Evolutionary conservation across 2,888 invertebrate species (phyloP).

Genomic region (Lobophora halterata): DNA sequence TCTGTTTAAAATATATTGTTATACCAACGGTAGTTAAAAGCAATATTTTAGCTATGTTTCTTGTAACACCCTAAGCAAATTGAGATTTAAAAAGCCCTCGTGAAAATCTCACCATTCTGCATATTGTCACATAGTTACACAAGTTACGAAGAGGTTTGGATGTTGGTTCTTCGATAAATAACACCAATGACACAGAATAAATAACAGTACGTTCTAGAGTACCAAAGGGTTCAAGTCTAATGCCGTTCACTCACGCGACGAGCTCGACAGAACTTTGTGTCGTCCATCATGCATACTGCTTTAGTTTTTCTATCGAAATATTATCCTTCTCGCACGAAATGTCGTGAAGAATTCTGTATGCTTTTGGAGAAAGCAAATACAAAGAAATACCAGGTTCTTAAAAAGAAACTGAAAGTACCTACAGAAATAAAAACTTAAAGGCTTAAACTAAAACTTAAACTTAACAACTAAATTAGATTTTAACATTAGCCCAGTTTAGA

Average conservation of each 20-base stretch:
- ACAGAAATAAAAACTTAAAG: too few species aligned
- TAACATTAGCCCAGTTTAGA: too few species aligned
- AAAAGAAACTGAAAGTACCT: not conserved
- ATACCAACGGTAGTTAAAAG: too few species aligned
- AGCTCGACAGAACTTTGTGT: conserved; percentile 54
- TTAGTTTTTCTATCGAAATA: conserved; percentile 21
- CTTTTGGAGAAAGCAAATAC: conserved; percentile 3
- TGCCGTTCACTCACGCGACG: conserved; percentile 64
- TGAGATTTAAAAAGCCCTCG: conserved; percentile 18
- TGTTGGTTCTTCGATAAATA: conserved; percentile 65
- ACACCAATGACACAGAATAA: conserved; percentile 43
- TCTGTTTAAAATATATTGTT: too few species aligned
- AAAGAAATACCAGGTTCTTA: too few species aligned
- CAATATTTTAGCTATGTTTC: too few species aligned
- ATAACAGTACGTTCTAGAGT: conserved; percentile 1
- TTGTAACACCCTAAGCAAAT: too few species aligned
- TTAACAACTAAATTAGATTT: too few species aligned
- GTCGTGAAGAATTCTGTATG: conserved; percentile 6
- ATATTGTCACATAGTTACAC: conserved; percentile 43
- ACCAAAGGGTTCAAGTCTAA: conserved; percentile 66
- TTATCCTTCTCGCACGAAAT: conserved; percentile 10
- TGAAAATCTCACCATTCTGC: conserved; percentile 30
- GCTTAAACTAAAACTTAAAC: too few species aligned
- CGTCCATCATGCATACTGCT: conserved; percentile 37
- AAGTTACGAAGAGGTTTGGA: conserved; percentile 33